These are phyloP conservation scores for Diprion similis DNA, from an alignment of 1,140 invertebrate species.

Conservation along the genomic window DNA sequence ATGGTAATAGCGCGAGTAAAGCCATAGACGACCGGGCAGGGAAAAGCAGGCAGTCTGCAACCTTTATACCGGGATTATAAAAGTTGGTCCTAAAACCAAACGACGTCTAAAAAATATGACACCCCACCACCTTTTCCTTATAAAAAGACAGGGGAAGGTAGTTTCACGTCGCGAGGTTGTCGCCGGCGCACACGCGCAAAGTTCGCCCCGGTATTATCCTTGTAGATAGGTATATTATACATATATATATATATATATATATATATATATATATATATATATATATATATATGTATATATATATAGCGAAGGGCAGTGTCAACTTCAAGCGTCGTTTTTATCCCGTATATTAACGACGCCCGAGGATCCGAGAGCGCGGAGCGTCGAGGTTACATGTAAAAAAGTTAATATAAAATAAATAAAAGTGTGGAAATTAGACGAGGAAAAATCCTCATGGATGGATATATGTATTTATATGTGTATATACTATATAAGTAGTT, in stretches of 20 bases:
- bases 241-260: too few relatives aligned
- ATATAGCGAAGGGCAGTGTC: not conserved
- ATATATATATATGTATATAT: too few relatives aligned
- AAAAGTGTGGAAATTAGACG: too few relatives aligned
- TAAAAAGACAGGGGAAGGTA: conserved; percentile 1
- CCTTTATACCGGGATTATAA: conserved; percentile 5
- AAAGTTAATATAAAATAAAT: too few relatives aligned
- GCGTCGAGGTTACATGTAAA: not conserved
- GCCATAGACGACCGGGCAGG: not conserved
- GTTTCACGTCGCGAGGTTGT: not conserved
- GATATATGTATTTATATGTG: too few relatives aligned
- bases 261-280: too few relatives aligned
- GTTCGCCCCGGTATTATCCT: not conserved
- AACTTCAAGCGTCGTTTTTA: not conserved
- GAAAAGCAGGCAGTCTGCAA: not conserved
- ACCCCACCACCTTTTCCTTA: not conserved
- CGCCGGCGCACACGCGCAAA: not conserved
- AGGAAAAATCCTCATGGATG: too few relatives aligned
- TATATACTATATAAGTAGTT: too few relatives aligned
- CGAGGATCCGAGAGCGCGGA: not conserved
- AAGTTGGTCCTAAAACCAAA: conserved; percentile 5
- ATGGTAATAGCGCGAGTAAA: not conserved
- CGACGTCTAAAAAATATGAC: conserved; percentile 6
- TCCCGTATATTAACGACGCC: not conserved
- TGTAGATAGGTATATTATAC: not conserved